Base-by-base conservation (phyloP, 2,797 vertebrate genomes). In the Chloroceryle inda region DNA sequence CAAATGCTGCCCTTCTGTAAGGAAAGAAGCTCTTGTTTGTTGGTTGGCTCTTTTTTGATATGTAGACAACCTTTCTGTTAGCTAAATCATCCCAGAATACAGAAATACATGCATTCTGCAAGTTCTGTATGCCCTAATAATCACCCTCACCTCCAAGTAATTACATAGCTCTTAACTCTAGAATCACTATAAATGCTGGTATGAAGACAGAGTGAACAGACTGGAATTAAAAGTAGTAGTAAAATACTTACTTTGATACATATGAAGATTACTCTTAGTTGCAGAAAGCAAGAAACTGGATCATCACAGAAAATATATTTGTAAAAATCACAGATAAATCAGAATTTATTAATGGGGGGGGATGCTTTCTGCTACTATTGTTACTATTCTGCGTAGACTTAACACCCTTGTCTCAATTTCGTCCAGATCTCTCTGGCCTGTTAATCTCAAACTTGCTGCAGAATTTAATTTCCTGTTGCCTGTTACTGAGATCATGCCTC, bases 321-420 rank as follows among this genome's bases (percentile, higher is more conserved):
- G 29, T 21, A 73, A 82, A 82, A 88, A 63, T 31, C 29, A 76
- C 20, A 75, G 9, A 73, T 33, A 85, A 56, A 71, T 26, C n/a
- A n/a, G 17, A 10, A 21, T 55, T 72, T 38, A 52, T 31, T 5
- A 78, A 27, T 26, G 19, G 8, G 27, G 5, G 35, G 20, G 13
- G 42, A 13, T 0, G 0, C 1, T 4, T 68, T 71, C 55, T 69
- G 10, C 13, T 47, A 63, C 20, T 22, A 5, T 3, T 67, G 13
- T 31, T 53, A 47, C 15, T 47, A 20, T 59, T 94, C 23, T 42
- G 5, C 15, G 10, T 21, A 59, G 22, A 38, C 10, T 38, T 55
- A 49, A 52, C 21, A 62, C 7, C 11, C 63, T 47, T 2, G 26
- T 88, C 42, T 58, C 42, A 27, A 20, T n/a, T 44, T 85, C 19